Evolutionary conservation across 2,797 vertebrate species (phyloP), one percentile per base, ranked within the genome.

Genomic region (Scolopax bukidnonensis): DNA sequence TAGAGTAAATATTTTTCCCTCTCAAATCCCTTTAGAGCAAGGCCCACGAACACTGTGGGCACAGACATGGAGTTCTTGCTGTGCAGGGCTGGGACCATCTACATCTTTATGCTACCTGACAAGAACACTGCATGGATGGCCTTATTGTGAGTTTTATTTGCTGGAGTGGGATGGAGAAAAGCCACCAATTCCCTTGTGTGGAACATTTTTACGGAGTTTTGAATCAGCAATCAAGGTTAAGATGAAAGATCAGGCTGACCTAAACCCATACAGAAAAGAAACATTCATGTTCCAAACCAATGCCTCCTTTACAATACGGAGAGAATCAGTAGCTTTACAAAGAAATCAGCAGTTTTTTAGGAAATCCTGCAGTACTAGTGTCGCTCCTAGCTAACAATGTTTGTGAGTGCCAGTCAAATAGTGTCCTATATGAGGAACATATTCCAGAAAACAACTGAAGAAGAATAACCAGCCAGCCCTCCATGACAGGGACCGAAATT

Each of bases 21-120:
- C 12, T 28, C 4, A 25, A n/a, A 74, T 16, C 36, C 69, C 33
- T 45, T n/a, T 9, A 25, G 36, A 71, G 24, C 16, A 57, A 25
- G 41, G 9, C 19, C 12, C 1, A 1, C 18, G 8, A 11, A 24
- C 2, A 13, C 33, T 17, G 3, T 0, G 28, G 48, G 16, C 60
- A 30, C 7, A 76, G 40, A 8, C 6, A 19, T 2, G 4, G 20
- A 16, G 3, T 12, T 23, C 20, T 17, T 18, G 50, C 70, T 56
- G 36, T 15, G 3, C 67, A 23, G 40, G 16, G 1, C 30, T 4
- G 32, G 32, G 23, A 16, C 18, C 65, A 3, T 43, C 21, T 12
- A 0, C 21, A 14, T 4, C 54, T 9, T 28, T 25, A 16, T 0
- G 0, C 24, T 56, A 18, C 61, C 16, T 32, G 11, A 15, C 27